phyloP scores from a whole-genome alignment of 2,113 vertebrate species.

The Vulpes ferrilata region DNA sequence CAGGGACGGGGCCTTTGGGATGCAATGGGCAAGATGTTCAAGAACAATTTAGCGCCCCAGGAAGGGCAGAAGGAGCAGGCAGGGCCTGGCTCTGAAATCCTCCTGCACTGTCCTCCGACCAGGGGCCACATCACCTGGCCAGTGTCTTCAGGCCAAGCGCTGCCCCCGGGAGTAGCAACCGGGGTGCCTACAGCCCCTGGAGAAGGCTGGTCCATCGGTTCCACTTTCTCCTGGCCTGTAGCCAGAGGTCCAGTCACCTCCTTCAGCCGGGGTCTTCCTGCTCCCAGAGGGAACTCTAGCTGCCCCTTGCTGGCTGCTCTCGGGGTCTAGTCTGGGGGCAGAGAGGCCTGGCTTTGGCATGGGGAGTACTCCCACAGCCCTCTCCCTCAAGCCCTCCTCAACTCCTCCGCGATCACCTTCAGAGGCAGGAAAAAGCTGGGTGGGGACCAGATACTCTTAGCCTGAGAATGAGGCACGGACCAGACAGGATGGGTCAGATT shows the following conservation, averaged over 20 bases:
- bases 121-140: neutral
- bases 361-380: neutral
- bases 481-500: neutral
- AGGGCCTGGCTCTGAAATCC: neutral
- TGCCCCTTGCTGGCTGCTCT: neutral
- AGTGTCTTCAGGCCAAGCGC: neutral
- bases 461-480: neutral
- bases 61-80: neutral
- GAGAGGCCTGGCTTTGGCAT: neutral
- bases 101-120: neutral
- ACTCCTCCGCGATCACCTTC: neutral
- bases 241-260: neutral
- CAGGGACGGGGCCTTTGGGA: neutral
- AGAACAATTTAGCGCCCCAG: neutral
- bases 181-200: too few species aligned
- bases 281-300: neutral
- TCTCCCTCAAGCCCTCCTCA: neutral
- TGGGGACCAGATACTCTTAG: neutral
- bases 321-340: neutral
- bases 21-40: too few species aligned
- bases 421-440: neutral
- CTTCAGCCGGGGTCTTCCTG: neutral
- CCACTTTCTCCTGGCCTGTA: neutral
- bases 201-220: neutral
- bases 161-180: neutral